Evolutionary conservation across 2,113 vertebrate genomes (phyloP), one percentile per base, ranked within the genome.

Genomic region (Phalacrocorax carbo): DNA sequence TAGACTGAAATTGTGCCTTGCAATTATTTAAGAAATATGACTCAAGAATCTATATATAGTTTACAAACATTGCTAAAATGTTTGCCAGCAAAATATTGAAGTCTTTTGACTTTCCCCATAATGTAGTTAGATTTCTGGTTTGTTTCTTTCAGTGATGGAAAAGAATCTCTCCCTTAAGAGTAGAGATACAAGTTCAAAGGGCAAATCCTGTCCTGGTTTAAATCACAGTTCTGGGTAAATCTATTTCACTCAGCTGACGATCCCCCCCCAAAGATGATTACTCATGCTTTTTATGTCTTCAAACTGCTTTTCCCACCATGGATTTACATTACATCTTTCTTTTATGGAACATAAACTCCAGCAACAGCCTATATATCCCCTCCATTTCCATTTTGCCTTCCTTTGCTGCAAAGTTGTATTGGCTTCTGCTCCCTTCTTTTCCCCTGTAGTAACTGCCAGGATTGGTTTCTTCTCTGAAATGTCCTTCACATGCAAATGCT

Each of bases 11-110:
- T 49, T 62, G 42, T 85, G 84, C 66, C 89, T 80, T 85, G 75
- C 62, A 91, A 91, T 93, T 97, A 95, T 80, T 97, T 77, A 93
- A 94, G 78, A 95, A 95, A 93, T 87, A 87, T 78, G 82, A 97
- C 58, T 91, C 91, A 82, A 91, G n/a, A 79, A 92, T 76, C 90
- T 93, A 86, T 90, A 92, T 51, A 58, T 78, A 89, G 87, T 58
- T 94, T 93, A 80, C 40, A 95, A 97, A 95, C 34, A 96, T 23
- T 60, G 58, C 49, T 60, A 62, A 86, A 94, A 36, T 44, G 66
- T 81, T 94, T 88, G 54, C 70, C 62, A 77, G 58, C 49, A 94
- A 95, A 91, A 80, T 44, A 84, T 5, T 73, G 13, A 90, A 86
- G 20, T 38, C 15, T 94, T 86, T 78, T 58, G n/a, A 52, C 30